Conservation (phyloP, 2,113 vertebrate species). For the Mugil cephalus region DNA sequence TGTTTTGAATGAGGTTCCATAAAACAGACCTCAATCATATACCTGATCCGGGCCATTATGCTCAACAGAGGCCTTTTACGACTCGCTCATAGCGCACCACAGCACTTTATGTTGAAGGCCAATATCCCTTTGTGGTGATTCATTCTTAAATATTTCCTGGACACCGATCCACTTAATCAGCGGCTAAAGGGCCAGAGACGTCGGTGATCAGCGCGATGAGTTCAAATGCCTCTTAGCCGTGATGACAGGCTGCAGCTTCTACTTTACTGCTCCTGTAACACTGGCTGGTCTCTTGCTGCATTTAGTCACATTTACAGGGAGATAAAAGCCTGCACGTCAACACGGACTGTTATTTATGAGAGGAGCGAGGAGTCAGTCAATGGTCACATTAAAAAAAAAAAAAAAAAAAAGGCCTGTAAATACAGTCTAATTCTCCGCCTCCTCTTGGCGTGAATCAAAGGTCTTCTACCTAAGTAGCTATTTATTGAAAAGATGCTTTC, state of each 20-base stretch:
- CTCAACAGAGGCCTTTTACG: constrained; percentile 45
- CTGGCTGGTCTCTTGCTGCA: constrained; percentile 1
- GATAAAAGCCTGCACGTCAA: constrained; percentile 36
- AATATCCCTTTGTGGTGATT: constrained; percentile 50
- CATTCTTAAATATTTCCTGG: constrained; percentile 49
- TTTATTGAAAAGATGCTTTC: too few relatives aligned
- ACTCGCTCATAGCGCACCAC: constrained; percentile 20
- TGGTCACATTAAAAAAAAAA: background rate
- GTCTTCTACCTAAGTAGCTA: background rate
- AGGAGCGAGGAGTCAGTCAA: constrained; percentile 4
- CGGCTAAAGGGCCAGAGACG: constrained; percentile 27
- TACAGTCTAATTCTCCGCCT: too few relatives aligned
- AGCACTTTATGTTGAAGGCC: constrained; percentile 36
- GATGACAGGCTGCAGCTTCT: constrained; percentile 31
- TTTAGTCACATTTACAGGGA: constrained; percentile 32
- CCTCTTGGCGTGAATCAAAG: background rate
- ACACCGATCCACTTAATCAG: constrained; percentile 52
- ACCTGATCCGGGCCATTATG: constrained; percentile 38
- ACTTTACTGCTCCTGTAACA: constrained; percentile 41
- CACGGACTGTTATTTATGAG: background rate
- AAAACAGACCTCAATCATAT: constrained; percentile 41
- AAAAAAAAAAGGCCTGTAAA: background rate
- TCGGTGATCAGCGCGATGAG: constrained; percentile 14
- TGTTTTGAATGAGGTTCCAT: constrained; percentile 20
- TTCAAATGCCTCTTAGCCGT: constrained; percentile 28